Percentiles rank a stretch among this genome's conserved stretches.
phyloP scores from a whole-genome alignment of 2,797 vertebrate genomes.

The Rhinoraja longicauda region DNA sequence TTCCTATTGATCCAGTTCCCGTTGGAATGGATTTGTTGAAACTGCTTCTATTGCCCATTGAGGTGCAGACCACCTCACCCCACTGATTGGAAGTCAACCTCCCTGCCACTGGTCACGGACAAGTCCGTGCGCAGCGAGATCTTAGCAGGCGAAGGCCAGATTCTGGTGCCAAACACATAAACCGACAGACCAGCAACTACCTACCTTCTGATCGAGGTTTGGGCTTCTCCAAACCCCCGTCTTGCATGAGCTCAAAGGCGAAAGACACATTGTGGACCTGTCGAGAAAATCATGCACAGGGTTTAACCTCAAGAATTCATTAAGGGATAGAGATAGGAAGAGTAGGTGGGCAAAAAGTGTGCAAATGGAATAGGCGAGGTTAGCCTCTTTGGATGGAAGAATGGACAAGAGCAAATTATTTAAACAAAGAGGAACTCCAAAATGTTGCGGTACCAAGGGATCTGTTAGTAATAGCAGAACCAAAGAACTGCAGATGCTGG shows the following conservation, averaged over 20 bases:
- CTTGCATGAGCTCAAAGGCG: conserved; percentile 96
- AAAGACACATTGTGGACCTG: conserved; percentile 92
- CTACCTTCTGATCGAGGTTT: conserved; percentile 92
- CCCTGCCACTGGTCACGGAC: no score
- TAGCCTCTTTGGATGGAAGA: no score
- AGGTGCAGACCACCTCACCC: background rate
- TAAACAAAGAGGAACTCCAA: no score
- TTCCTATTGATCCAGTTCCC: background rate
- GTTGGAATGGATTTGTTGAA: background rate
- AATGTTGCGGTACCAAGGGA: no score
- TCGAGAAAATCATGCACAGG: conserved; percentile 35
- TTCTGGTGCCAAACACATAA: background rate
- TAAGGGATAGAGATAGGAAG: no score
- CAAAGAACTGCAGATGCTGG: no score
- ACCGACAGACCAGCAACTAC: background rate
- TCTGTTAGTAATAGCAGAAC: no score
- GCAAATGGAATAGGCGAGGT: no score
- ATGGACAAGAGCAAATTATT: no score
- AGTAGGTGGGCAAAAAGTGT: no score
- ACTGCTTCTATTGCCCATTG: background rate
- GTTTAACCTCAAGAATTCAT: no score
- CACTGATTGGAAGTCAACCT: background rate
- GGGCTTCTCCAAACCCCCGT: conserved; percentile 88
- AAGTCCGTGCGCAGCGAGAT: background rate
- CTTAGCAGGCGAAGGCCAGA: background rate